These are phyloP conservation scores for Tetrax tetrax DNA, from an alignment of 2,113 vertebrate genomes.

Conservation along the genomic window DNA sequence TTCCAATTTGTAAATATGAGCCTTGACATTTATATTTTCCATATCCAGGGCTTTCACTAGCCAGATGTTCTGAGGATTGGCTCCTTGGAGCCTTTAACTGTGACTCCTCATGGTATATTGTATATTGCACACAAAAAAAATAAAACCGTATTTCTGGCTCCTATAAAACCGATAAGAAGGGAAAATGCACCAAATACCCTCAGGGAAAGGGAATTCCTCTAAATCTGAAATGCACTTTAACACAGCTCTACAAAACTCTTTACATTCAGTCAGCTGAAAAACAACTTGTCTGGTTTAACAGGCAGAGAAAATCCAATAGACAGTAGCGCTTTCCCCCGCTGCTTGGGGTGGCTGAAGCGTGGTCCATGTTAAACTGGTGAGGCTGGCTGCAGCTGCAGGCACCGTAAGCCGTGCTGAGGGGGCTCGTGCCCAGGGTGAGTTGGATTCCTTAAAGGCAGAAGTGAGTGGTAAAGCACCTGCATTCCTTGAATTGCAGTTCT, in stretches of 20 bases:
- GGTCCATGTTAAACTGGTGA: neutral
- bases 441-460: neutral
- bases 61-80: constrained; percentile 52
- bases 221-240: neutral
- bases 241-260: neutral
- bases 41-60: constrained; percentile 31
- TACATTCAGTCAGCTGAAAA: neutral
- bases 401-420: neutral
- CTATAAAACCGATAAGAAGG: neutral
- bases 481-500: neutral
- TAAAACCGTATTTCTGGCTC: neutral
- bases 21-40: constrained; percentile 65
- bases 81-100: neutral
- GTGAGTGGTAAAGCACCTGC: neutral
- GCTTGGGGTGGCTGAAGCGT: neutral
- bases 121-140: neutral
- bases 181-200: neutral
- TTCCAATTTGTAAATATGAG: constrained; percentile 60
- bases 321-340: neutral
- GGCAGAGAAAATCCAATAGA: neutral
- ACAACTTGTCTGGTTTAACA: neutral
- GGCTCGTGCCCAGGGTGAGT: neutral
- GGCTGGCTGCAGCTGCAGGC: neutral
- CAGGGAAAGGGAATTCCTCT: neutral
- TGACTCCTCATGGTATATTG: neutral